Base-by-base conservation (phyloP, 2,113 vertebrate species). In the Piaya cayana region DNA sequence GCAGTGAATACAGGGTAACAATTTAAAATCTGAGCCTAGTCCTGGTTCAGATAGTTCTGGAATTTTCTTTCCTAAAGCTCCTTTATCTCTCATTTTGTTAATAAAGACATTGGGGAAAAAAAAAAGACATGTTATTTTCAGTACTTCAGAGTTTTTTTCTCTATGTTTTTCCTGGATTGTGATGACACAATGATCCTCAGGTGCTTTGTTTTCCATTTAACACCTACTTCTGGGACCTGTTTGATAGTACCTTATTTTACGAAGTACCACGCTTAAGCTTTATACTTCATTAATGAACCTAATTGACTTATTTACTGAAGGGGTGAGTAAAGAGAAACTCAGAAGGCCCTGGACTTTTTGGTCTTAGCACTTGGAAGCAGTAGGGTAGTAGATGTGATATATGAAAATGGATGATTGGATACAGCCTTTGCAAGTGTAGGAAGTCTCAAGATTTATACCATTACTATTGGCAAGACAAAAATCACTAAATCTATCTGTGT, bases 341-440 rank as follows among this genome's bases (percentile, higher is more conserved):
- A 16, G 42, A 77, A 74, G 25, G 6, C 23, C 17, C 26, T n/a
- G 30, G 6, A 7, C 47, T 85, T 62, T 68, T 75, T 23, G 71
- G 36, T 50, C n/a, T 58, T 18, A 43, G 22, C 16, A 27, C 25
- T 87, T 75, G 7, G n/a, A 81, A 75, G 36, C 30, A 76, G 4
- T 56, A 69, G 19, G 8, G 25, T 14, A 55, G n/a, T 4, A 77
- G 15, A 37, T 27, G 6, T 1, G 17, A 37, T 25, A 58, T 2
- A 1, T 42, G 42, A 49, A 75, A 4, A 4, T 11, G 11, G 50
- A 39, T 39, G 42, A 45, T 13, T 0, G 0, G 1, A 53, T 49
- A 67, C 27, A 49, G 50, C 14, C 20, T 80, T 47, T 52, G 15
- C 15, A 22, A 52, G 5, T 6, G 3, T 23, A 27, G 18, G 34